Evolutionary conservation across 1,140 invertebrate genomes (phyloP), one percentile per base, ranked within the genome.

Genomic region (Leguminivora glycinivorella): DNA sequence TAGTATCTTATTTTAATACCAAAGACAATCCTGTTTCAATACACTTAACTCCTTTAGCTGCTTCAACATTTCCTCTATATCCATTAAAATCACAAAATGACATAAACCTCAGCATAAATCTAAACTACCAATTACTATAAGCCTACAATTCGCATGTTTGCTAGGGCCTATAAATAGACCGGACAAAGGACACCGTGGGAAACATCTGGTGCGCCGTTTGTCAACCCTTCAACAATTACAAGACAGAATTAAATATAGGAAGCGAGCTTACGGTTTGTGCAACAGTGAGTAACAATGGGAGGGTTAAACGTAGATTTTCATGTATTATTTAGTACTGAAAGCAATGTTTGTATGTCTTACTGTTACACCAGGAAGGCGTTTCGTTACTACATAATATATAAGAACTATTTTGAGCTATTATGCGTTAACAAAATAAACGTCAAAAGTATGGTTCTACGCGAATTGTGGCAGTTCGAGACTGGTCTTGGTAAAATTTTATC

Each of bases 211-310:
- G 74, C 43, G 67, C 71, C 72, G 72, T 79, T 76, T 79, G 72
- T 75, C 73, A 75, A 73, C 70, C 71, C 69, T 69, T 71, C 56
- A 5, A n/a, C 72, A 75, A 76, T 76, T 76, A 79, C 77, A 72
- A 72, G 71, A 70, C 43, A 71, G 66, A 69, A 70, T 70, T 70
- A 70, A 70, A 34, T n/a, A 60, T 63, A 63, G 58, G 10, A 29
- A 29, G 58, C 29, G 31, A 63, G 25, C 58, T 29, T 63, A 63
- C 31, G 47, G 19, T n/a, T 52, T 22, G 47, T 52, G 47, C 22
- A 52, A n/a, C 7, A 22, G 19, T 74, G 68, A 74, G 71, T 74
- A 71, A 52, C 19, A 52, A 22, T 52, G 19, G n/a, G 12, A 1
- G 14, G 43, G 2, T 4, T 47, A 47, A 2, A 4, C 10, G 38